Evolutionary conservation across 2,888 invertebrate species (phyloP).

Genomic region (Pseudoips prasinana): DNA sequence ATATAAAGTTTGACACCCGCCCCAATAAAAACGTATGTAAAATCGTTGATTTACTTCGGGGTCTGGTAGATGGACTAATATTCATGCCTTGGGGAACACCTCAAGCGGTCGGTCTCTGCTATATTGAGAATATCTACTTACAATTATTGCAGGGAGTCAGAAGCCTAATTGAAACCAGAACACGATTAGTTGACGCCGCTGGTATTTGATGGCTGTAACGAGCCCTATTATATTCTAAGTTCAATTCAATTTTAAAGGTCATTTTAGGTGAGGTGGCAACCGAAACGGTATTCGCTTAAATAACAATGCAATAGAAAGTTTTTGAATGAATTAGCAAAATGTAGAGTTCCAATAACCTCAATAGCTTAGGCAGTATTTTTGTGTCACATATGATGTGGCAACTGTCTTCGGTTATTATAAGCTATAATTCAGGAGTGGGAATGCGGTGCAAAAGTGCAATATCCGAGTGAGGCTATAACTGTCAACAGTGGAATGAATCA

Average conservation of each 20-base stretch:
- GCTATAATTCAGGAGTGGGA: conserved; percentile 64
- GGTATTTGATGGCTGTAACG: conserved; percentile 35
- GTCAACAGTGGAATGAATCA: conserved; percentile 76
- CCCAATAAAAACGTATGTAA: too few species aligned
- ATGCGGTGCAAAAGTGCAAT: conserved; percentile 74
- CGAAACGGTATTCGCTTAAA: conserved; percentile 18
- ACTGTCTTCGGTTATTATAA: conserved; percentile 61
- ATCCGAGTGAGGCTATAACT: conserved; percentile 72
- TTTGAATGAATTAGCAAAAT: conserved; percentile 42
- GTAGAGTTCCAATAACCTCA: conserved; percentile 10
- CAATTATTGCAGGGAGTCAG: too few species aligned
- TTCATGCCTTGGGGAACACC: too few species aligned
- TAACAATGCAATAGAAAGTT: conserved; percentile 46
- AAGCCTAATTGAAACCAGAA: conserved; percentile 51
- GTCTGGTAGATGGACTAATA: too few species aligned
- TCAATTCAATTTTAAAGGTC: conserved; percentile 40
- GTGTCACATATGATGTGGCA: conserved; percentile 31
- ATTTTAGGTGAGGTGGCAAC: conserved; percentile 30
- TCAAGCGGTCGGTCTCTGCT: too few species aligned
- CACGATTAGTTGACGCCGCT: conserved; percentile 19
- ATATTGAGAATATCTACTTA: too few species aligned
- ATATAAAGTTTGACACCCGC: too few species aligned
- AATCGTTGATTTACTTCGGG: too few species aligned
- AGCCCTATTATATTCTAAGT: conserved; percentile 43
- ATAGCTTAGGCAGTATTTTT: conserved; percentile 12